Percentiles rank a stretch among this genome's conserved stretches.
These are phyloP conservation scores for Hypocryptadius cinnamomeus DNA, from an alignment of 2,113 vertebrate genomes.

Conservation along the genomic window DNA sequence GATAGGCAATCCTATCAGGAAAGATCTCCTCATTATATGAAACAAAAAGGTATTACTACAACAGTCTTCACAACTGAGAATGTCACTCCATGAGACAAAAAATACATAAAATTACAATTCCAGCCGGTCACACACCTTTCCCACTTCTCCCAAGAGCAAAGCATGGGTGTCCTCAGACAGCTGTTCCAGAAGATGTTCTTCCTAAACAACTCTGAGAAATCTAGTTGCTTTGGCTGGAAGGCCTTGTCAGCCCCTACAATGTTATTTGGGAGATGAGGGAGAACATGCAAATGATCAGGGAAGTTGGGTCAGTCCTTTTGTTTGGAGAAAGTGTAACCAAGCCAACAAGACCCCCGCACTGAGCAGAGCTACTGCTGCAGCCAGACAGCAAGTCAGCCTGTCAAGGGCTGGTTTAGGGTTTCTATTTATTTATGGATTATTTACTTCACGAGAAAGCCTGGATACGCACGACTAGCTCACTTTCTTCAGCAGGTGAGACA, in stretches of 20 bases:
- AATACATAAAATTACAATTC: background rate
- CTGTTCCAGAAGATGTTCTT: background rate
- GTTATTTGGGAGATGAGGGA: background rate
- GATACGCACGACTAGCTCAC: background rate
- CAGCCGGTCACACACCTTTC: background rate
- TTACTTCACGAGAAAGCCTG: background rate
- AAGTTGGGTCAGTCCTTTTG: background rate
- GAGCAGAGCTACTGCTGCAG: background rate
- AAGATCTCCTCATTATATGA: fast-evolving
- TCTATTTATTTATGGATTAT: background rate
- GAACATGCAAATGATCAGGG: background rate
- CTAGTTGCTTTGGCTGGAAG: background rate
- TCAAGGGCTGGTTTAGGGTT: background rate
- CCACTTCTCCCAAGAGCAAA: background rate
- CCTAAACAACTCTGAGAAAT: background rate
- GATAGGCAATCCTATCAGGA: background rate
- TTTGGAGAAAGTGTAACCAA: background rate
- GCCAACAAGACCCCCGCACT: background rate
- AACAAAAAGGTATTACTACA: background rate
- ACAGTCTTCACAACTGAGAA: background rate
- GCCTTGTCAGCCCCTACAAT: background rate
- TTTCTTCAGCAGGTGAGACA: background rate
- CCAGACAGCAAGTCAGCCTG: background rate
- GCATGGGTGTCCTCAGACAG: background rate
- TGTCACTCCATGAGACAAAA: background rate